Percentiles rank a stretch among this genome's conserved stretches.
These are phyloP conservation scores for Mastomys coucha DNA, from an alignment of 2,113 vertebrate species.

Conservation along the genomic window DNA sequence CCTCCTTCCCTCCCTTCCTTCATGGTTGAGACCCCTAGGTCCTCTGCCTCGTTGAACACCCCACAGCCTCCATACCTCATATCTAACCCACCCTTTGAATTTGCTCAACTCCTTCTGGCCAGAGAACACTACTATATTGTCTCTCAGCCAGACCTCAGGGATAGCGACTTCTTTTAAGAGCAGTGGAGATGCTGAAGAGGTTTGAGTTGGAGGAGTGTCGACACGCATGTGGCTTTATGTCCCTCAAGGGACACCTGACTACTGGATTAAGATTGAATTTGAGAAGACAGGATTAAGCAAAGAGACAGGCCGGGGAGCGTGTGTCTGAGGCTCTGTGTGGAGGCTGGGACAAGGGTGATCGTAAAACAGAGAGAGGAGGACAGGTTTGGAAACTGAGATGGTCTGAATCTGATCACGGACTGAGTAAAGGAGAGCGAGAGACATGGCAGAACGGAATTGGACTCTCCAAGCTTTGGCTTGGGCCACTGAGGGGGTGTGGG, in stretches of 20 bases:
- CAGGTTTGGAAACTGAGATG: neutral
- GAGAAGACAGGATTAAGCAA: neutral
- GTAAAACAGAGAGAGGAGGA: neutral
- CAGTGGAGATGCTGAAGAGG: neutral
- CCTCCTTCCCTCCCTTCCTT: neutral
- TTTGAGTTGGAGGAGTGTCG: neutral
- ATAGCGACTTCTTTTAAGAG: conserved; percentile 31
- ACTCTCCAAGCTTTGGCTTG: neutral
- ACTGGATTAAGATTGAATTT: neutral
- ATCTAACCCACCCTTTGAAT: neutral
- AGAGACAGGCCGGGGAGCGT: neutral
- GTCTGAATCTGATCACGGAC: neutral
- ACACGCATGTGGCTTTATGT: neutral
- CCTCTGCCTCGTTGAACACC: neutral
- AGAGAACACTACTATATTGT: neutral
- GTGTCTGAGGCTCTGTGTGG: neutral
- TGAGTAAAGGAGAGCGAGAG: neutral
- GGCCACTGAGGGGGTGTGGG: neutral
- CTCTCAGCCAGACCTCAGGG: neutral
- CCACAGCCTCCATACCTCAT: neutral
- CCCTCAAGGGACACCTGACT: neutral
- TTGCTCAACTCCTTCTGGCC: neutral
- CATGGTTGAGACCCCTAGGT: neutral
- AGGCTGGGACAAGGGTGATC: neutral
- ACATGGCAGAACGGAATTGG: neutral